Conservation (phyloP, 2,113 vertebrate species). For the Myrmophylax atrothorax region DNA sequence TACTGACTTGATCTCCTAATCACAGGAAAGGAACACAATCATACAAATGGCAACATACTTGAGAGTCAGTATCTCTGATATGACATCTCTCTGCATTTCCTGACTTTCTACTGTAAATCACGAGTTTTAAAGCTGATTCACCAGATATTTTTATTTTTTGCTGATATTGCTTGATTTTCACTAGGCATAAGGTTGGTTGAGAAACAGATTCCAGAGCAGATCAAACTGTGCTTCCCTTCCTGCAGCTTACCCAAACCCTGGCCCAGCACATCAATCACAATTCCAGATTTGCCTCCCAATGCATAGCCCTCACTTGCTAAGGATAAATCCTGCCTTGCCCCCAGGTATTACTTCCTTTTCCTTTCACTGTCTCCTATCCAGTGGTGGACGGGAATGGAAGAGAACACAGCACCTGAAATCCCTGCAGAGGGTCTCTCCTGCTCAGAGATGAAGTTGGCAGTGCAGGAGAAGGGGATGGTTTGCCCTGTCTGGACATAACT, state of each 20-base stretch:
- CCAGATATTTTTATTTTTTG: neutral
- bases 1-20: neutral
- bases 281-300: neutral
- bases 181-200: neutral
- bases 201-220: neutral
- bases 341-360: neutral
- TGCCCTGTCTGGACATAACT: neutral
- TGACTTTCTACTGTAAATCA: constrained; percentile 12
- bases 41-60: neutral
- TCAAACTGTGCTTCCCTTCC: neutral
- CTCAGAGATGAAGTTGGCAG: neutral
- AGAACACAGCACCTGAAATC: neutral
- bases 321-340: neutral
- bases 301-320: neutral
- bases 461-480: neutral
- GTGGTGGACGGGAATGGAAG: fast-evolving
- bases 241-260: fast-evolving
- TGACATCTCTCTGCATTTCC: constrained; percentile 10
- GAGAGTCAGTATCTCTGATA: neutral
- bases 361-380: neutral
- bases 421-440: neutral
- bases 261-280: neutral
- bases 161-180: neutral
- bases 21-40: constrained; percentile 1
- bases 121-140: neutral